phyloP scores from a whole-genome alignment of 2,113 vertebrate genomes.

The Cathartes aura region DNA sequence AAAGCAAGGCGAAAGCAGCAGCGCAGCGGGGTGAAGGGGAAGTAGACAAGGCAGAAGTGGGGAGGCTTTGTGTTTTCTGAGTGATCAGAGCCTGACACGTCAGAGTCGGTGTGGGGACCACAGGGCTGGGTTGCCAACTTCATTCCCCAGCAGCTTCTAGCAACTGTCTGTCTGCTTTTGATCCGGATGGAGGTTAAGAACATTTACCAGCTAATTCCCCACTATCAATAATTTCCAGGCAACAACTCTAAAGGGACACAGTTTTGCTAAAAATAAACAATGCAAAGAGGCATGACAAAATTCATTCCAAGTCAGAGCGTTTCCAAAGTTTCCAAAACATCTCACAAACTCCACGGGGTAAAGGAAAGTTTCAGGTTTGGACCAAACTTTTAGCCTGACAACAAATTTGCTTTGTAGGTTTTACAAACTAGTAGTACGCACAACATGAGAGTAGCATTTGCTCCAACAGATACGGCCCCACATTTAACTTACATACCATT shows the following conservation, averaged over 20 bases:
- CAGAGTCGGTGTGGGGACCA: background rate
- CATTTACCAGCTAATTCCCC: background rate
- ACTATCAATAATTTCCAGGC: background rate
- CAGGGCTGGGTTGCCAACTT: background rate
- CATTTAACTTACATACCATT: fast-evolving
- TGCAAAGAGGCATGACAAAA: background rate
- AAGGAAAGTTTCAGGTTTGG: background rate
- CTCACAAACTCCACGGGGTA: fast-evolving
- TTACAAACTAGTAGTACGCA: fast-evolving
- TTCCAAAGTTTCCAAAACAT: background rate
- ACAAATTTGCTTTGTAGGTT: background rate
- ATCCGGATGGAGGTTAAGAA: background rate
- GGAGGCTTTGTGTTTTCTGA: background rate
- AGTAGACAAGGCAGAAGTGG: background rate
- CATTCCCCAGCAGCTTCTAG: background rate
- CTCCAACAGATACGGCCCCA: fast-evolving
- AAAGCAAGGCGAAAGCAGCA: background rate
- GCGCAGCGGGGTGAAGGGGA: fast-evolving
- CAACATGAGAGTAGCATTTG: background rate
- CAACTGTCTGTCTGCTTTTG: background rate
- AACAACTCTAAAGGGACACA: background rate
- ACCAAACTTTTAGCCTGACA: background rate
- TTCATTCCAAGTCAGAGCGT: background rate
- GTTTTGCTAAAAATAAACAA: background rate
- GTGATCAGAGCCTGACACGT: background rate